Evolutionary conservation across 1,140 invertebrate species (phyloP).

Genomic region (Procambarus virginalis): DNA sequence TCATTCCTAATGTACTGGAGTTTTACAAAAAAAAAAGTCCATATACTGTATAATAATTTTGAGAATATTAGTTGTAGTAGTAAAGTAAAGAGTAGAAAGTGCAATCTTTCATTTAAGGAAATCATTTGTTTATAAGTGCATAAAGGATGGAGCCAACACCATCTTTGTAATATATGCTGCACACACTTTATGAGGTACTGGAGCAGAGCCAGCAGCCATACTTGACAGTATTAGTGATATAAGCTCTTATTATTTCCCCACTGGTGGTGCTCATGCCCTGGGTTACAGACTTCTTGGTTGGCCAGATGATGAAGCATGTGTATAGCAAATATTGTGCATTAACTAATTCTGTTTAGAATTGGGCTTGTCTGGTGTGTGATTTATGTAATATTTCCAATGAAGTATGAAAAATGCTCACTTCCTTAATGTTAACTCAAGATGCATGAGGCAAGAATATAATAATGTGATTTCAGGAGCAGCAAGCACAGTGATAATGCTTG

Average conservation of each 20-base stretch:
- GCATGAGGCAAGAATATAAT: slow-evolving; percentile 49
- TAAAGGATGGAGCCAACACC: slow-evolving; percentile 42
- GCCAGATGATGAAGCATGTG: slow-evolving; percentile 47
- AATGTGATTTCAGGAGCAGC: slow-evolving; percentile 41
- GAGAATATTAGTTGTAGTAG: not conserved
- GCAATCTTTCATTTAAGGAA: slow-evolving; percentile 6
- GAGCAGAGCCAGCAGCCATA: slow-evolving; percentile 26
- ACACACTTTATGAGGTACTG: slow-evolving; percentile 30
- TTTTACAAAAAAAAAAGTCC: not conserved
- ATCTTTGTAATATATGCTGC: slow-evolving; percentile 17
- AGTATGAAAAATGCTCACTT: slow-evolving; percentile 27
- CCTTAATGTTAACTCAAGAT: slow-evolving; percentile 15
- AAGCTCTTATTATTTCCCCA: slow-evolving; percentile 5
- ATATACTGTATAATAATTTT: not conserved
- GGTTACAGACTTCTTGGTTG: slow-evolving; percentile 36
- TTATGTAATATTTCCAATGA: not conserved
- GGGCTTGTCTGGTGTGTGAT: slow-evolving; percentile 1
- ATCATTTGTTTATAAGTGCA: slow-evolving; percentile 23
- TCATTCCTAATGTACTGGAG: slow-evolving; percentile 32
- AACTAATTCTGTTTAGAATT: not conserved
- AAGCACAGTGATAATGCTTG: slow-evolving; percentile 46
- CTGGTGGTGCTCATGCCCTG: slow-evolving; percentile 40
- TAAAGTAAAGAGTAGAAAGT: slow-evolving; percentile 33
- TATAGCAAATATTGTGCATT: slow-evolving; percentile 17
- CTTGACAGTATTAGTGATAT: slow-evolving; percentile 20